These are phyloP conservation scores for Rhodophaea formosa DNA, from an alignment of 2,888 invertebrate genomes.

Conservation along the genomic window DNA sequence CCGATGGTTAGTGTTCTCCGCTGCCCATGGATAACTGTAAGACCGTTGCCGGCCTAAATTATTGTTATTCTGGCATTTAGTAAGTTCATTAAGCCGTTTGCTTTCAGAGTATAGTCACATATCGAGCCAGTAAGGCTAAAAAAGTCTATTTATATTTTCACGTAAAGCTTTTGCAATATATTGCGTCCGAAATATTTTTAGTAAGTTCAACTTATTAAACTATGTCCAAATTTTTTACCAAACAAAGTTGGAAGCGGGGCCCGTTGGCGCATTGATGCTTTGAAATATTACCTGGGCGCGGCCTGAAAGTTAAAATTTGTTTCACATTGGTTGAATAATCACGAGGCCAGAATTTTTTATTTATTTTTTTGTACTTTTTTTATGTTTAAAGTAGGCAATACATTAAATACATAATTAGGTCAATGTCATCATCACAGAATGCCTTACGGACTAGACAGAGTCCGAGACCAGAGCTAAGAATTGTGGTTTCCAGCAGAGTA, in stretches of 20 bases:
- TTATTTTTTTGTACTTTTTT: neutral
- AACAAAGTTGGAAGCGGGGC: neutral
- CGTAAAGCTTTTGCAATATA: neutral
- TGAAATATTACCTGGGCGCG: conserved; percentile 5
- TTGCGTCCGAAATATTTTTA: neutral
- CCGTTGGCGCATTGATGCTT: conserved; percentile 9
- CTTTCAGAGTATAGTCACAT: too few species aligned
- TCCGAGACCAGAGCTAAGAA: too few species aligned
- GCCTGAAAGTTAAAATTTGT: neutral
- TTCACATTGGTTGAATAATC: neutral
- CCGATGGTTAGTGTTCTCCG: too few species aligned
- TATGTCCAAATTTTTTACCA: neutral
- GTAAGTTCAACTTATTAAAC: conserved; percentile 2
- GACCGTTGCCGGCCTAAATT: too few species aligned
- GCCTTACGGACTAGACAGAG: too few species aligned
- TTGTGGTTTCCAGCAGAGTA: too few species aligned
- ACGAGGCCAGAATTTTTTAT: neutral
- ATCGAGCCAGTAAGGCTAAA: too few species aligned
- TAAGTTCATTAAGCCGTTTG: too few species aligned
- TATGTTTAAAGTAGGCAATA: neutral
- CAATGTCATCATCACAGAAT: too few species aligned
- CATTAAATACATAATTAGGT: neutral
- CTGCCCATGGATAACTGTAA: too few species aligned
- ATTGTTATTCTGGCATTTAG: too few species aligned
- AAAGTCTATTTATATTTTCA: too few species aligned